phyloP scores from a whole-genome alignment of 2,888 invertebrate genomes.

The Yponomeuta malinellus region DNA sequence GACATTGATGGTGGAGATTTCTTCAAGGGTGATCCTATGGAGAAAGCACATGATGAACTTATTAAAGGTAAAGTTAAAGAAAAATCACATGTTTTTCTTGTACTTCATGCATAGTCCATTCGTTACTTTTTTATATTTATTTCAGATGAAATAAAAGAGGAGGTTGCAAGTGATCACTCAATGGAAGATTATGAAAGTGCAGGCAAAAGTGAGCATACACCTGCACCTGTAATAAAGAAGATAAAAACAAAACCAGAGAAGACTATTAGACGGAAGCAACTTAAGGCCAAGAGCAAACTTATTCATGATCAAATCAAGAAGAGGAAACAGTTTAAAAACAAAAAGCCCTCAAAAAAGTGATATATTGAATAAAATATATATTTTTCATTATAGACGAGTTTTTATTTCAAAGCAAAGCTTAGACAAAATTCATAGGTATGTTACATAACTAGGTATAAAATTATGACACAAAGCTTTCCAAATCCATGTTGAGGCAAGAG shows the following conservation, averaged over 20 bases:
- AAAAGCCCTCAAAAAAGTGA: conserved; percentile 30
- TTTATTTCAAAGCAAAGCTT: conserved; percentile 14
- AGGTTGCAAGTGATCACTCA: conserved; percentile 24
- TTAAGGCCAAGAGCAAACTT: conserved; percentile 62
- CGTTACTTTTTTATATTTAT: conserved; percentile 18
- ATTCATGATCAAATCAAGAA: conserved; percentile 68
- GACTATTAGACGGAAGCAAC: conserved; percentile 65
- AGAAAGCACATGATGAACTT: conserved; percentile 73
- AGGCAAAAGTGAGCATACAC: conserved; percentile 22
- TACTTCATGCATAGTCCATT: background rate
- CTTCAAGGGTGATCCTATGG: conserved; percentile 79
- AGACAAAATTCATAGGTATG: background rate
- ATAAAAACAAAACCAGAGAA: conserved; percentile 52
- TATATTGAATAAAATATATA: conserved; percentile 12
- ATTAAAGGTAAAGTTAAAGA: conserved; percentile 46
- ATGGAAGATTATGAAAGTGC: conserved; percentile 27
- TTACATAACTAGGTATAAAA: background rate
- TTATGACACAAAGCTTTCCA: background rate
- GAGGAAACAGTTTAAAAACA: conserved; percentile 52
- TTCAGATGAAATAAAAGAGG: conserved; percentile 51
- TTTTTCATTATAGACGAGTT: background rate
- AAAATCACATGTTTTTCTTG: background rate
- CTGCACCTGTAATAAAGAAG: conserved; percentile 39
- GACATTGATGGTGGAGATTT: conserved; percentile 84
- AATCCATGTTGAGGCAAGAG: background rate